Evolutionary conservation across 2,113 vertebrate genomes (phyloP).

Genomic region (Cyprinodon tularosa): DNA sequence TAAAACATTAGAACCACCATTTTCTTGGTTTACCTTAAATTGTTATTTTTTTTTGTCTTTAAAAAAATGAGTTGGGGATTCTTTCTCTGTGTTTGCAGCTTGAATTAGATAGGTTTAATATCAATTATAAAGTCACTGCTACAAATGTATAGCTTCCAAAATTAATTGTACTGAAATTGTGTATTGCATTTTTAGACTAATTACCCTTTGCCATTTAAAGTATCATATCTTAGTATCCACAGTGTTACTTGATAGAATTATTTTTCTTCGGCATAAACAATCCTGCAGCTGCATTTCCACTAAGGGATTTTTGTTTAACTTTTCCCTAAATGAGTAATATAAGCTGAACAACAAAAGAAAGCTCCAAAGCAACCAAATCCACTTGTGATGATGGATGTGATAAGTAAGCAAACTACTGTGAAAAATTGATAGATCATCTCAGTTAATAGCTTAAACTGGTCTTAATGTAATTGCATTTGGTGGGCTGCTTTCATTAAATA

Average conservation of each 20-base stretch:
- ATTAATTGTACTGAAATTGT: not conserved
- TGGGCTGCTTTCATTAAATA: constrained; percentile 67
- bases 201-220: not conserved
- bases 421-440: constrained; percentile 49
- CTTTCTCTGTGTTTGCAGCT: not conserved
- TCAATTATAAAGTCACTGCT: not conserved
- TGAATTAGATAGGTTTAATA: too few species aligned
- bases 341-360: constrained; percentile 20
- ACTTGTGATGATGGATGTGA: constrained; percentile 56
- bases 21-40: not conserved
- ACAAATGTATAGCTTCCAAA: not conserved
- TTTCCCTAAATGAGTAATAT: constrained; percentile 5
- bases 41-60: not conserved
- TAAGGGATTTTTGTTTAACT: constrained; percentile 8
- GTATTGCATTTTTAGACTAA: not conserved
- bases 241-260: not conserved
- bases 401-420: constrained; percentile 56
- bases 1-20: too few species aligned
- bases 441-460: constrained; percentile 55
- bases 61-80: not conserved
- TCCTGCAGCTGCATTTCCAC: not conserved
- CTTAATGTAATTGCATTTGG: constrained; percentile 66
- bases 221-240: not conserved
- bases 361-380: constrained; percentile 1
- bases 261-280: not conserved